Evolutionary conservation across 2,888 invertebrate species (phyloP), one percentile per base, ranked within the genome.

Genomic region (Notodonta dromedarius): DNA sequence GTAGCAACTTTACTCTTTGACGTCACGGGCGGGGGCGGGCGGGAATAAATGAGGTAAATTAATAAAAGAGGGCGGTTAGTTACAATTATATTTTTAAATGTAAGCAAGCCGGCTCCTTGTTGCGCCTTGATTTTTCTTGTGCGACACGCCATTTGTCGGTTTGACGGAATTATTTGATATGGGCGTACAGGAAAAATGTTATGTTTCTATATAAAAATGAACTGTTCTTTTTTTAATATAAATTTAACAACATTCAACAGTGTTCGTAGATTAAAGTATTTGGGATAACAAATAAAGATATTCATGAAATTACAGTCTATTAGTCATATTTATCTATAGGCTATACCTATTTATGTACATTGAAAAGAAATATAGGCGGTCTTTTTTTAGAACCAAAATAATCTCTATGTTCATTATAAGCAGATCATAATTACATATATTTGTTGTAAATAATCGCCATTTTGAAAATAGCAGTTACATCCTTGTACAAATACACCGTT

Each of bases 51-150:
- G 93, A 90, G 89, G 83, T 90, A 88, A 92, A 93, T 93, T 92
- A 93, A 93, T 93, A 92, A 91, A 83, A 87, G 86, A 88, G 91
- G 84, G 86, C 86, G 93, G 93, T 93, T 93, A 91, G 91, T 92
- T 91, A 93, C 93, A 93, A 93, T 93, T 93, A 93, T 89, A 86
- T 87, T 91, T 93, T 93, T 91, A 90, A 92, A 92, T 91, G 91
- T 90, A 91, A 92, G 90, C 91, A 90, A 92, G 87, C 85, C 80
- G 84, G 87, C 71, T 87, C 82, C 84, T 88, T 89, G 89, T 90
- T 86, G 83, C 82, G 74, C 83, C 89, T 90, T 91, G 91, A 91
- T 92, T 93, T 93, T 90, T 90, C 89, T 90, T 89, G 85, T 81
- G 88, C 88, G 91, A 90, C 92, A 91, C 78, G 88, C 89, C 86